Conservation (phyloP, 2,888 invertebrate species). For the Pyrrhosoma nymphula region DNA sequence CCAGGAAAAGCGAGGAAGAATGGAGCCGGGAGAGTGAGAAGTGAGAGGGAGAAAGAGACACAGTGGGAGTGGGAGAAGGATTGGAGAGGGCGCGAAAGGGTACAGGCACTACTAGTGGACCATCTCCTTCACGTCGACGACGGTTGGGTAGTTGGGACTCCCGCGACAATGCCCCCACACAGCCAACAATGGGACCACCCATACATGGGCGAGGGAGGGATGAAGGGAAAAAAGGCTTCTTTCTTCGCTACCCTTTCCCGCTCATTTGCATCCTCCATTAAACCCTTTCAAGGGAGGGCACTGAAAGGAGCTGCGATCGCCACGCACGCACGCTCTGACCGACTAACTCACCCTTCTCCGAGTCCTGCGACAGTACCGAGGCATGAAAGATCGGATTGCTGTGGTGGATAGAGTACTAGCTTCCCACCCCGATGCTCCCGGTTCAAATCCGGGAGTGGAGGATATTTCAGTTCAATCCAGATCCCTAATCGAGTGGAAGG, state of each 20-base stretch:
- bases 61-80: background rate
- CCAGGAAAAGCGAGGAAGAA: conserved; percentile 20
- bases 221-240: background rate
- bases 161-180: conserved; percentile 43
- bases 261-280: conserved; percentile 66
- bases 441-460: no score
- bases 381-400: no score
- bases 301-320: background rate
- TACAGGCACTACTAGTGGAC: background rate
- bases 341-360: background rate
- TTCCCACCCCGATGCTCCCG: no score
- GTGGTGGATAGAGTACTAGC: no score
- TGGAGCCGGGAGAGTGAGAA: background rate
- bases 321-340: background rate
- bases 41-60: background rate
- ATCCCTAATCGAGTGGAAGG: no score
- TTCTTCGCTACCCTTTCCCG: background rate
- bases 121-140: background rate
- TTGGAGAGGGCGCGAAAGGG: background rate
- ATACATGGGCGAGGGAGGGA: background rate
- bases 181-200: conserved; percentile 60
- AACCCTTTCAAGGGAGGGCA: conserved; percentile 49
- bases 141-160: background rate
- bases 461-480: no score
- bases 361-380: no score